A percentile compares a stretch with the other conserved stretches of the same genome.
phyloP scores from a whole-genome alignment of 2,113 vertebrate genomes.

The Brevimyrus niger region DNA sequence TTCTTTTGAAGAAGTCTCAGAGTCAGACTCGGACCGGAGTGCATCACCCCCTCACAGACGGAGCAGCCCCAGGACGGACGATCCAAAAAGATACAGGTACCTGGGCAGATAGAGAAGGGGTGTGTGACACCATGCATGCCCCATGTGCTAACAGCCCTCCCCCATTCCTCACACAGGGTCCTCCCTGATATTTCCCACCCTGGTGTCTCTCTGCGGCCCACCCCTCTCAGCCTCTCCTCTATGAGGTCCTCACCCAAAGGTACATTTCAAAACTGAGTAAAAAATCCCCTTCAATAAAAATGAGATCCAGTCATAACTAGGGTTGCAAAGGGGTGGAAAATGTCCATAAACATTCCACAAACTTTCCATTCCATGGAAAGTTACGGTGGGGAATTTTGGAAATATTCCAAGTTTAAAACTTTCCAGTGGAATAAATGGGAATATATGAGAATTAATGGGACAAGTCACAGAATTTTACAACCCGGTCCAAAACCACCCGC shows the following conservation, averaged over 20 bases:
- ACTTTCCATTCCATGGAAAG: neutral
- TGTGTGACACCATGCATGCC: neutral
- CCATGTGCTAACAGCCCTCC: neutral
- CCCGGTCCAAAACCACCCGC: neutral
- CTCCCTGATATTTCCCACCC: conserved; percentile 51
- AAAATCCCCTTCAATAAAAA: neutral
- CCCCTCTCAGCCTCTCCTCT: conserved; percentile 46
- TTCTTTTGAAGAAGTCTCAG: conserved; percentile 40
- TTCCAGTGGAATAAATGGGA: no score
- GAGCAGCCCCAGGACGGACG: conserved; percentile 40
- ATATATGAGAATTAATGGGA: no score
- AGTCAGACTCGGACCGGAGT: conserved; percentile 60
- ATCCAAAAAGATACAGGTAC: conserved; percentile 58
- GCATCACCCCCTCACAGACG: conserved; percentile 40
- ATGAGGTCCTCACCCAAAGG: conserved; percentile 51
- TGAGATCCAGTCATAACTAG: neutral
- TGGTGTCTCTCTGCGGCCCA: conserved; percentile 40
- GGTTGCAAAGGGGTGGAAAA: no score
- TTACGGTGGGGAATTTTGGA: neutral
- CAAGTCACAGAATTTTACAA: neutral
- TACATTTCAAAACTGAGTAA: conserved; percentile 24
- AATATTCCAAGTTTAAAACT: no score
- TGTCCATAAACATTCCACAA: neutral
- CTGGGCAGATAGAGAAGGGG: neutral
- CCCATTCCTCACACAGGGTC: conserved; percentile 38